phyloP scores from a whole-genome alignment of 1,140 invertebrate species.

The Ephestia elutella region DNA sequence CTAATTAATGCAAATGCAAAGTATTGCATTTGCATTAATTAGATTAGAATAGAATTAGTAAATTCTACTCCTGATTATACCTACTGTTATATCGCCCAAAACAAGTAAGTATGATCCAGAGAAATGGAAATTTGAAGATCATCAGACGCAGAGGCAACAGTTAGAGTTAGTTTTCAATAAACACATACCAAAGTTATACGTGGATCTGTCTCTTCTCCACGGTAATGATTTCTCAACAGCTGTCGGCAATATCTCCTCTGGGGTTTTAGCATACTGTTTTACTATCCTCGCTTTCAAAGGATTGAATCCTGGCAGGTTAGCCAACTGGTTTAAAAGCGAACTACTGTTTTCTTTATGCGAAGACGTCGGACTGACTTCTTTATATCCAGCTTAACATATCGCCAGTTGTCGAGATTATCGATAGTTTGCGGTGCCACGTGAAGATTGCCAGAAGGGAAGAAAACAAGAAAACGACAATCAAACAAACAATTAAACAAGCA shows the following conservation, averaged over 20 bases:
- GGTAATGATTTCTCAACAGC: slow-evolving; percentile 83
- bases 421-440: slow-evolving; percentile 61
- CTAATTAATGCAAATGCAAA: background rate
- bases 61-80: background rate
- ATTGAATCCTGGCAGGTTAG: slow-evolving; percentile 78
- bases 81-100: background rate
- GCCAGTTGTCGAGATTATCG: slow-evolving; percentile 57
- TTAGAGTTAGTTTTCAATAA: slow-evolving; percentile 27
- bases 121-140: slow-evolving; percentile 13
- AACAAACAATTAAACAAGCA: slow-evolving; percentile 62
- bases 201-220: slow-evolving; percentile 82
- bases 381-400: slow-evolving; percentile 63
- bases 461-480: slow-evolving; percentile 71
- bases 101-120: slow-evolving; percentile 1
- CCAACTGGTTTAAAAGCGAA: slow-evolving; percentile 79
- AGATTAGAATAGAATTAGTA: no score
- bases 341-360: slow-evolving; percentile 77
- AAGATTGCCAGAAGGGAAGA: slow-evolving; percentile 70
- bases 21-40: no score
- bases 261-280: slow-evolving; percentile 77
- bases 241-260: slow-evolving; percentile 77
- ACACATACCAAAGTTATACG: slow-evolving; percentile 75
- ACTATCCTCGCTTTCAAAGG: slow-evolving; percentile 78
- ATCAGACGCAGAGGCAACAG: slow-evolving; percentile 31
- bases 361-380: slow-evolving; percentile 73